These are phyloP conservation scores for Poeciliopsis paucimaculata DNA, from an alignment of 2,797 vertebrate species.

Conservation along the genomic window DNA sequence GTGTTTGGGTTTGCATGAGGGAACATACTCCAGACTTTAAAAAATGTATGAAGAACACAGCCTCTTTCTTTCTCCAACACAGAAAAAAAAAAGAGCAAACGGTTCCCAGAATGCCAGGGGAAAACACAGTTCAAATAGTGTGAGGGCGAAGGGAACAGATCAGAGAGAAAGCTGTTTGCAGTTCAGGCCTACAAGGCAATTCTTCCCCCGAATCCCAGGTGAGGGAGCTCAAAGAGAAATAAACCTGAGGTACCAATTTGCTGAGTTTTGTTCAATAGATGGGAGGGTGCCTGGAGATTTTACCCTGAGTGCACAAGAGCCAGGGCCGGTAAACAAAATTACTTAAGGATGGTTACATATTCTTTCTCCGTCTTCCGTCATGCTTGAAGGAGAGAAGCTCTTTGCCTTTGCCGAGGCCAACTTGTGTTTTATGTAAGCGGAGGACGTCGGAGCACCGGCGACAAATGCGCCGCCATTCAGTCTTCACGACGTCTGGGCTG, in stretches of 20 bases:
- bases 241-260: constrained; percentile 89
- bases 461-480: constrained; percentile 52
- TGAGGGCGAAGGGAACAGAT: constrained; percentile 82
- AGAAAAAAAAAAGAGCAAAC: constrained; percentile 76
- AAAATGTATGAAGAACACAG: constrained; percentile 88
- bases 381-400: constrained; percentile 73
- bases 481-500: constrained; percentile 50
- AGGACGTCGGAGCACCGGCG: constrained; percentile 48
- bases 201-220: constrained; percentile 83
- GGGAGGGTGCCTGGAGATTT: constrained; percentile 75
- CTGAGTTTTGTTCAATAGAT: constrained; percentile 87
- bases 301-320: constrained; percentile 61
- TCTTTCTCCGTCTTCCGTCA: constrained; percentile 68
- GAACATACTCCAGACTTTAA: constrained; percentile 79
- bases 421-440: constrained; percentile 63
- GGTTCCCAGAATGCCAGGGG: constrained; percentile 82
- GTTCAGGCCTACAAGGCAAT: constrained; percentile 85
- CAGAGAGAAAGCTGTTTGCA: constrained; percentile 84
- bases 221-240: constrained; percentile 83
- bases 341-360: constrained; percentile 74
- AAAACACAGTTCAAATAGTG: constrained; percentile 86
- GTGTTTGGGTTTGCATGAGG: constrained; percentile 70
- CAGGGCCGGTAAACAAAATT: constrained; percentile 77
- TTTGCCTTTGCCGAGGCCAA: constrained; percentile 67
- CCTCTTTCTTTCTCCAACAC: constrained; percentile 79